Conservation (phyloP, 2,888 invertebrate genomes). For the Odontocolon sp. region DNA sequence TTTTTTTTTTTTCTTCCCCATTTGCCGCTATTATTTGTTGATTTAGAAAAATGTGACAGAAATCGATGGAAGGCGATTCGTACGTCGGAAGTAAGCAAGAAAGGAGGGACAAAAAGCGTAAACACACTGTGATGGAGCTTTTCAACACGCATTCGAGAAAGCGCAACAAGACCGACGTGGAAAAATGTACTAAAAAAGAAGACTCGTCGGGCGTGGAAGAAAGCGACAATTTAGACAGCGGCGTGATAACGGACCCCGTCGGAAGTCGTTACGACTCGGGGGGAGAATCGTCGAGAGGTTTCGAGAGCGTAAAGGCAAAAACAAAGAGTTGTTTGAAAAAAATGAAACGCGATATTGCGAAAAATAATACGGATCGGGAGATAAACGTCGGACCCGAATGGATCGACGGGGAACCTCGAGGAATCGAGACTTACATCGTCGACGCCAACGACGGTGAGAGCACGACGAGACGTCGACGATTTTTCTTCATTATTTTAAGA, state of each 20-base stretch:
- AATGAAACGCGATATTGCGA: constrained; percentile 67
- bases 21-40: constrained; percentile 12
- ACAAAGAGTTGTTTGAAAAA: constrained; percentile 69
- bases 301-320: constrained; percentile 71
- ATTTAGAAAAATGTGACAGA: constrained; percentile 44
- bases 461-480: no score
- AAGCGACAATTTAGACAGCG: constrained; percentile 59
- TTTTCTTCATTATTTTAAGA: no score
- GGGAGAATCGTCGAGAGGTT: constrained; percentile 70
- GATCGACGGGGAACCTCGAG: constrained; percentile 78
- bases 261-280: constrained; percentile 71
- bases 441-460: constrained; percentile 76
- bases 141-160: constrained; percentile 84
- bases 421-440: constrained; percentile 77
- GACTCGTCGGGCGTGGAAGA: constrained; percentile 45
- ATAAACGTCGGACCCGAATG: constrained; percentile 76
- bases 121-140: constrained; percentile 86
- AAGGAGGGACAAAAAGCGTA: constrained; percentile 86
- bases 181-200: constrained; percentile 66
- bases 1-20: constrained; percentile 18
- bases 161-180: constrained; percentile 69
- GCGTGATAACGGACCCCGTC: constrained; percentile 47
- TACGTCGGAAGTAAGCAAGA: constrained; percentile 85
- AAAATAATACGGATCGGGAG: constrained; percentile 70
- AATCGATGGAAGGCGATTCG: constrained; percentile 63